Base-by-base conservation (phyloP, 2,888 invertebrate genomes). In the Torymus tubicola region DNA sequence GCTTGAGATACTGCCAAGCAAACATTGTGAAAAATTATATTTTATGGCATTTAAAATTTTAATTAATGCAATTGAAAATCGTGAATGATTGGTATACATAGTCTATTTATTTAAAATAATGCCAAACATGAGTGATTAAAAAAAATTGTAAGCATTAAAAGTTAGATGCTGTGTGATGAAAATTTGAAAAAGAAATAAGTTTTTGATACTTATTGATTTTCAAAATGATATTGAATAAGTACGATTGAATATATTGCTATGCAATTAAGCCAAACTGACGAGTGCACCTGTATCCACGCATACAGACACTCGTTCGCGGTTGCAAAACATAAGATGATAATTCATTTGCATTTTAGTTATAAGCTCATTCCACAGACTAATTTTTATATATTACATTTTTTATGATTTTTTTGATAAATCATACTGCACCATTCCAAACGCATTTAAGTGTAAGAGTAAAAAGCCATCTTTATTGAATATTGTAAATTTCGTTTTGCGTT, bases 361-460 rank as follows among this genome's bases (percentile, higher is more conserved):
- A 76, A 82, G 68, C 69, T 83, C 82, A 83, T 83, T 83, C 81
- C 81, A 83, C 60, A 24, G 68, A 72, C 82, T 74, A 57, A 78
- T 75, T 79, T 82, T 81, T 75, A 75, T 77, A 78, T 72, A 81
- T 78, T 74, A 83, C 52, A 76, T 69, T 67, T 67, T 77, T 82
- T 72, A 83, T 76, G 76, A 83, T 79, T 42, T 42, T 42, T 42
- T 42, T 80, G 72, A 82, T 63, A 83, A 77, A 80, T 80, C 80
- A 81, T 83, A 83, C 82, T 81, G 78, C 80, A 84, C 67, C 85
- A 85, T 85, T 85, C 85, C 85, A 84, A 81, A 81, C 81, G 85
- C 84, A 84, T 85, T 85, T 85, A 83, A 74, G 67, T 80, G 21
- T 80, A 78, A 82, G 74, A 53, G 71, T 78, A 74, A 79, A 75